Conservation (phyloP, 2,888 invertebrate species). For the Stramonita haemastoma region DNA sequence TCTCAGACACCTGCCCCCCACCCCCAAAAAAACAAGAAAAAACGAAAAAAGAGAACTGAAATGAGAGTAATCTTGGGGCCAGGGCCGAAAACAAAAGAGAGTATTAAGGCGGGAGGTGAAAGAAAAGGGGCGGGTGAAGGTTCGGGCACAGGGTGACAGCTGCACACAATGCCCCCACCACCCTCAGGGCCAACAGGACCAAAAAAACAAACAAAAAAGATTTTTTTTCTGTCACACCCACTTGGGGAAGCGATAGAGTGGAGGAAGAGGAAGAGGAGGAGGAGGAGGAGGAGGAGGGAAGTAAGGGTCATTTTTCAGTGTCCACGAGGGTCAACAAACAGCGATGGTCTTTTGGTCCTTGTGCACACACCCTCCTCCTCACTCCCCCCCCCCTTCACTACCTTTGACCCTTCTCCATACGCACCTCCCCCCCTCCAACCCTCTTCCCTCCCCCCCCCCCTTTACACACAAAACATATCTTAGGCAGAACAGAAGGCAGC, state of each 20-base stretch:
- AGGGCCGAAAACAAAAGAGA: neutral
- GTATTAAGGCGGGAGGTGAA: neutral
- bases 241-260: neutral
- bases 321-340: constrained; percentile 30
- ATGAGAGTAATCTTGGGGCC: neutral
- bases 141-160: neutral
- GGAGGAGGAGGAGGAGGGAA: neutral
- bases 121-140: neutral
- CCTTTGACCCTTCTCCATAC: neutral
- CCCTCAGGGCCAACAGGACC: neutral
- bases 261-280: neutral
- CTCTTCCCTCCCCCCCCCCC: neutral
- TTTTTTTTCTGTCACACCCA: no score
- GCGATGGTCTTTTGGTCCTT: constrained; percentile 10
- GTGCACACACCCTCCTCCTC: neutral
- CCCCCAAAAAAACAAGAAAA: neutral
- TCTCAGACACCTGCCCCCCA: no score
- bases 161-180: neutral
- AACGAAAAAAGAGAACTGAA: neutral
- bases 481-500: constrained; percentile 8
- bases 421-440: neutral
- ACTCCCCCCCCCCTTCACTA: neutral
- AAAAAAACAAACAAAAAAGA: no score
- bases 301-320: constrained; percentile 28
- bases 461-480: neutral